Conservation (phyloP, 2,113 vertebrate genomes). For the Brachirus orientalis region DNA sequence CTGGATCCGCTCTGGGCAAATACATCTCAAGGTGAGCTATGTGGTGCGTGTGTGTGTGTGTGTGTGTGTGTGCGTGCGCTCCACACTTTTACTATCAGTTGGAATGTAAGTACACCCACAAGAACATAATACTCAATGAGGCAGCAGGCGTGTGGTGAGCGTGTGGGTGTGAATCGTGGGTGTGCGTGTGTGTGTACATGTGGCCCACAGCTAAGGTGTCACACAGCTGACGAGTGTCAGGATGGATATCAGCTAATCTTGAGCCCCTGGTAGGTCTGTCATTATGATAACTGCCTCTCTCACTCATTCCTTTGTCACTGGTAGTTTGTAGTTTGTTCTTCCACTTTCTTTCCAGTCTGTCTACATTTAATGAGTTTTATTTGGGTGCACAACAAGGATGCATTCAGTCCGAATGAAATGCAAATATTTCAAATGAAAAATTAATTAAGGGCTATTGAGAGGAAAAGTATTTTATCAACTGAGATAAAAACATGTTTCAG, state of each 20-base stretch:
- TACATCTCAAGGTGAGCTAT: conserved; percentile 66
- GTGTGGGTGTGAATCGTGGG: conserved; percentile 14
- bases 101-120: conserved; percentile 44
- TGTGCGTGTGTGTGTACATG: conserved; percentile 9
- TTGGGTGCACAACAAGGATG: not conserved
- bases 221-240: conserved; percentile 58
- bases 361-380: conserved; percentile 7
- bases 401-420: too few relatives aligned
- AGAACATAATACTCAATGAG: conserved; percentile 47
- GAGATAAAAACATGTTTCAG: too few relatives aligned
- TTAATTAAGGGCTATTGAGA: not conserved
- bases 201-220: conserved; percentile 56
- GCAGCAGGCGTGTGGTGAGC: not conserved
- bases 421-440: too few relatives aligned
- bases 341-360: not conserved
- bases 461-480: too few relatives aligned
- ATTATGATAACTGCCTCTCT: conserved; percentile 45
- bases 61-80: conserved; percentile 12
- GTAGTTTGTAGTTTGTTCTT: conserved; percentile 6
- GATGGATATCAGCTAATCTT: conserved; percentile 56
- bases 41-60: conserved; percentile 10
- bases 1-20: conserved; percentile 70
- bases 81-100: conserved; percentile 37
- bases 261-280: conserved; percentile 56
- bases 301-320: conserved; percentile 15